A percentile compares a stretch with the other conserved stretches of the same genome.
These are phyloP conservation scores for Nephrotoma appendiculata DNA, from an alignment of 2,888 invertebrate genomes.

Conservation along the genomic window DNA sequence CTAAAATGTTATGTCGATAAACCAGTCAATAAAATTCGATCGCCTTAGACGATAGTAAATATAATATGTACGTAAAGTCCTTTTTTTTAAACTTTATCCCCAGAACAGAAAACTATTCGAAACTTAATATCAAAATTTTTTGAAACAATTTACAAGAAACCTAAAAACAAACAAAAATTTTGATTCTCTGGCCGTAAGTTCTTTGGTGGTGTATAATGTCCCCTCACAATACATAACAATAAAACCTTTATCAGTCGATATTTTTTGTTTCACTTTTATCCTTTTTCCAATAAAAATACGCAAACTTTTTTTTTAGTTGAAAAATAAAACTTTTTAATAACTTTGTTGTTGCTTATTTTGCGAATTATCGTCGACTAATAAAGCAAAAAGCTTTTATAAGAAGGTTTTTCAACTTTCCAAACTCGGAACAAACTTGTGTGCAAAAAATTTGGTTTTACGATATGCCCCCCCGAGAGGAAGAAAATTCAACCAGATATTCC, in stretches of 20 bases:
- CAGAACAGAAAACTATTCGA: neutral
- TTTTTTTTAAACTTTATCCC: neutral
- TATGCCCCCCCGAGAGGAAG: too few relatives aligned
- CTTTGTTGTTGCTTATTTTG: neutral
- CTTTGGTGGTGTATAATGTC: neutral
- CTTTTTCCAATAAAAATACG: neutral
- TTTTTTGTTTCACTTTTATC: neutral
- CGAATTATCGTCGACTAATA: neutral
- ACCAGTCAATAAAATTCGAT: neutral
- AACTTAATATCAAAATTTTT: neutral
- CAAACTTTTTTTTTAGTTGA: neutral
- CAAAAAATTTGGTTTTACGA: too few relatives aligned
- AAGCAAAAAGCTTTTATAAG: neutral
- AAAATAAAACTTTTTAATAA: neutral
- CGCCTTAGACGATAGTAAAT: neutral
- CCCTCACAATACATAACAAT: neutral
- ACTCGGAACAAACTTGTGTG: too few relatives aligned
- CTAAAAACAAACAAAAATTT: neutral
- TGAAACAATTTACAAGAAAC: neutral
- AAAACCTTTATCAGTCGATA: neutral
- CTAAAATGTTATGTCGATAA: neutral
- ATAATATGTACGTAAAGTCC: neutral
- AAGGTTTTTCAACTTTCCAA: neutral
- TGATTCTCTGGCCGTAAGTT: neutral
- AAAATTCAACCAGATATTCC: too few relatives aligned